Base-by-base conservation (phyloP, 2,113 vertebrate genomes). In the Apus apus region DNA sequence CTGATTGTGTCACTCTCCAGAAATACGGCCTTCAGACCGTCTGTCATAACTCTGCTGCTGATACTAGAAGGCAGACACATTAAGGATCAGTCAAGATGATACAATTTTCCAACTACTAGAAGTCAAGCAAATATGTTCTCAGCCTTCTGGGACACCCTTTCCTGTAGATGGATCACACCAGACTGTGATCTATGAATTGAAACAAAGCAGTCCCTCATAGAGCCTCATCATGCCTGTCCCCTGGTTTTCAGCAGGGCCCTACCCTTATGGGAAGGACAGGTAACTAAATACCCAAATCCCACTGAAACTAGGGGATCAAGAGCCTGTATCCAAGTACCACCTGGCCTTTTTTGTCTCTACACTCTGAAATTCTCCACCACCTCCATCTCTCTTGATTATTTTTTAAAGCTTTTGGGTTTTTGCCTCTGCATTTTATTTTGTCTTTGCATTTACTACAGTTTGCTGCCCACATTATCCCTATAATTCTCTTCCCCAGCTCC, bases 1-100 rank as follows among this genome's bases (percentile, higher is more conserved):
- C 15, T 58, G 89, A 65, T 90, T 46, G 45, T 94, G 83, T 89
- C 95, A 90, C n/a, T 81, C 6, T 43, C n/a, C 94, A 93, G 93
- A 53, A 91, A 95, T 95, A 92, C 3, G 82, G 93, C 92, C 92
- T 93, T 87, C 87, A 71, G 86, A 68, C 26, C 4, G 3, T 90
- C 71, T 96, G 87, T 67, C 89, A 88, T 85, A 81, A 68, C 85
- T 92, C 80, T 57, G 30, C 77, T 21, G 34, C 53, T 13, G 83
- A 25, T 45, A 51, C 89, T 85, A 51, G 90, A 20, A 80, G 5
- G 14, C 5, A 74, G 88, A 34, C 77, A 32, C 58, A 17, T 80
- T 48, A 16, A 8, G 68, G 53, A 93, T 93, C 95, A 20, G 51
- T 87, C 96, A 96, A 38, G 50, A 50, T 50, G 74, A 81, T 13